Conservation (phyloP, 2,113 vertebrate genomes). For the Zootoca vivipara region DNA sequence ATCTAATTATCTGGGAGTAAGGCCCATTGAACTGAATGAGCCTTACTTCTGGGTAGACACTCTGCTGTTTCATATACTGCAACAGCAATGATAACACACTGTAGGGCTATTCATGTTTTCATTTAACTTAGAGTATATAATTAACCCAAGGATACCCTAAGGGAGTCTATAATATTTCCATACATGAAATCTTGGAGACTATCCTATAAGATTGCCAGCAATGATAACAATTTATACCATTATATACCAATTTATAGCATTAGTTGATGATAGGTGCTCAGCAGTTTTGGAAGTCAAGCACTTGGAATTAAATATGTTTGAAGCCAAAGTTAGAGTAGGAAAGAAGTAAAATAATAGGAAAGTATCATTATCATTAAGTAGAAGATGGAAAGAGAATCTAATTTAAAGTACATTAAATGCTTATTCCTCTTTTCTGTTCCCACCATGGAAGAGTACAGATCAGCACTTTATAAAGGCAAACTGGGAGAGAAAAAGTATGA, state of each 20-base stretch:
- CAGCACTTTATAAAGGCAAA: slow-evolving; percentile 14
- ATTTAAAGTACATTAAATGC: slow-evolving; percentile 6
- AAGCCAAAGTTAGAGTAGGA: slow-evolving; percentile 4
- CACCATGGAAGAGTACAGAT: slow-evolving; percentile 17
- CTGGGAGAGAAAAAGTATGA: not conserved
- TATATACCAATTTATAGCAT: slow-evolving; percentile 20
- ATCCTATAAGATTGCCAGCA: slow-evolving; percentile 16
- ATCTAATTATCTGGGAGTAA: too few species aligned
- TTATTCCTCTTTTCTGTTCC: not conserved
- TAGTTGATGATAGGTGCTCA: slow-evolving; percentile 22
- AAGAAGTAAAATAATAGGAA: slow-evolving; percentile 13
- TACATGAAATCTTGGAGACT: not conserved
- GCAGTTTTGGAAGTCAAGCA: slow-evolving; percentile 17
- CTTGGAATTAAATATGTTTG: slow-evolving; percentile 41
- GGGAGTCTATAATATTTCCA: not conserved
- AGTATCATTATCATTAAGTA: not conserved
- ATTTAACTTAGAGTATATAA: too few species aligned
- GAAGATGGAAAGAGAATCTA: slow-evolving; percentile 24
- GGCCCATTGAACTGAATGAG: too few species aligned
- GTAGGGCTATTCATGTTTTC: too few species aligned
- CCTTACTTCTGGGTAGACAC: too few species aligned
- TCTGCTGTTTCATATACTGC: too few species aligned
- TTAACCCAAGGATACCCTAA: too few species aligned
- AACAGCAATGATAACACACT: too few species aligned
- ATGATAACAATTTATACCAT: slow-evolving; percentile 13